Evolutionary conservation across 2,797 vertebrate genomes (phyloP).

Genomic region (Numenius phaeopus): DNA sequence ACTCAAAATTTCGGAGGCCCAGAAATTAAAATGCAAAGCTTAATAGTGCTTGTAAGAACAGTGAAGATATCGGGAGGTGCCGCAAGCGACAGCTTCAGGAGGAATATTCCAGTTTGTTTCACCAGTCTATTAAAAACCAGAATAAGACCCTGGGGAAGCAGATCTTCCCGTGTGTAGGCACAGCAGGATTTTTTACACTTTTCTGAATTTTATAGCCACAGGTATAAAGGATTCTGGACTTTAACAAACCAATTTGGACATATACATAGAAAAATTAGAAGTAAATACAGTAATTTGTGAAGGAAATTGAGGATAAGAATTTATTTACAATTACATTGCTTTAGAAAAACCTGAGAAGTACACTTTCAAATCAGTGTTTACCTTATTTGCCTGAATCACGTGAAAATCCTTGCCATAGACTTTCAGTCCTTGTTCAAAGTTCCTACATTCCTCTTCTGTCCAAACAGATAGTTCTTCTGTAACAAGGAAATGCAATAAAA

Average conservation of each 20-base stretch:
- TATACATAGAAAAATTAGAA: background rate
- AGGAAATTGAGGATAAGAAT: background rate
- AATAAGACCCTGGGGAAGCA: background rate
- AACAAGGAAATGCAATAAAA: background rate
- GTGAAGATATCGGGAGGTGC: background rate
- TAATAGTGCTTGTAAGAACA: background rate
- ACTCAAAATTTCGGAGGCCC: background rate
- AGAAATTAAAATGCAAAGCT: background rate
- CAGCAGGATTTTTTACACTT: background rate
- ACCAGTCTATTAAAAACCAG: background rate
- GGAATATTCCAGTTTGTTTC: background rate
- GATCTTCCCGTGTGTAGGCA: rapidly evolving
- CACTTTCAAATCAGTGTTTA: conserved; percentile 51
- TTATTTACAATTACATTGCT: background rate
- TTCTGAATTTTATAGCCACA: background rate
- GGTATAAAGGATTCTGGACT: background rate
- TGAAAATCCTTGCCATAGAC: conserved; percentile 97
- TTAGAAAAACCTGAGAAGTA: background rate
- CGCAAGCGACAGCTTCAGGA: background rate
- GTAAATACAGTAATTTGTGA: background rate
- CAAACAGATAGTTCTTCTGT: conserved; percentile 95
- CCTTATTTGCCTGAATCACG: conserved; percentile 97
- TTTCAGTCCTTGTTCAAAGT: conserved; percentile 96
- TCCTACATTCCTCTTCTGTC: conserved; percentile 97
- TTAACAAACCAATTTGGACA: background rate